phyloP scores from a whole-genome alignment of 1,140 invertebrate species.

The Thrips palmi region DNA sequence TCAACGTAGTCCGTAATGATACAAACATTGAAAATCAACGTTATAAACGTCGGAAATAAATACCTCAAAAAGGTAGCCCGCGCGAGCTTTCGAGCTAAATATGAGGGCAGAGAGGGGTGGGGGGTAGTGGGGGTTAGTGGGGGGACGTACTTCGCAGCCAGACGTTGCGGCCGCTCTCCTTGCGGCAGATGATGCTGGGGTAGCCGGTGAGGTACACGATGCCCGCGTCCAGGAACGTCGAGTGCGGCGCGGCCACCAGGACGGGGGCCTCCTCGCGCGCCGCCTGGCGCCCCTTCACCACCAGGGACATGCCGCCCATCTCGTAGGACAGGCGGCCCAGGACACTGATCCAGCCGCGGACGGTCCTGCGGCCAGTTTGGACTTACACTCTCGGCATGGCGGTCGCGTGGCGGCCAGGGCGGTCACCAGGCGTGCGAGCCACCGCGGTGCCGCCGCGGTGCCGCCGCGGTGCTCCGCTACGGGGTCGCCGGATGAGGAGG shows the following conservation, averaged over 20 bases:
- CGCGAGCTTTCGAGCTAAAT: too few relatives aligned
- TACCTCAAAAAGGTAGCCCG: too few relatives aligned
- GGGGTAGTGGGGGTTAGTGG: too few relatives aligned
- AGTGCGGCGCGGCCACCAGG: constrained; percentile 69
- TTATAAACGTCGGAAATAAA: neutral
- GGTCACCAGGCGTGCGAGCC: too few relatives aligned
- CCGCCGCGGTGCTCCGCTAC: too few relatives aligned
- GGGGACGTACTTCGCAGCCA: constrained; percentile 74
- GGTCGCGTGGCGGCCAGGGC: neutral
- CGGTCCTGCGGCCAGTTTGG: constrained; percentile 25
- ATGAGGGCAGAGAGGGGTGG: too few relatives aligned
- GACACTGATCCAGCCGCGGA: constrained; percentile 44
- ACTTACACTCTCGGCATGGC: too few relatives aligned
- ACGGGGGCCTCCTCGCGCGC: constrained; percentile 57
- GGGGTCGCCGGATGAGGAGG: too few relatives aligned
- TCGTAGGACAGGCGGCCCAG: constrained; percentile 50
- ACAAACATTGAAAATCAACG: neutral
- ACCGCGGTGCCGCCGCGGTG: too few relatives aligned
- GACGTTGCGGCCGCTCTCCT: constrained; percentile 56
- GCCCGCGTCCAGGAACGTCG: constrained; percentile 69
- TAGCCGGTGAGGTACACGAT: constrained; percentile 59
- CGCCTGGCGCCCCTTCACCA: constrained; percentile 54
- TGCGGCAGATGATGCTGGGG: constrained; percentile 58
- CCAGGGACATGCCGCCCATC: constrained; percentile 60
- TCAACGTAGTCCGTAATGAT: too few relatives aligned